These are phyloP conservation scores for Laodelphax striatellus DNA, from an alignment of 1,140 invertebrate genomes.

Conservation along the genomic window DNA sequence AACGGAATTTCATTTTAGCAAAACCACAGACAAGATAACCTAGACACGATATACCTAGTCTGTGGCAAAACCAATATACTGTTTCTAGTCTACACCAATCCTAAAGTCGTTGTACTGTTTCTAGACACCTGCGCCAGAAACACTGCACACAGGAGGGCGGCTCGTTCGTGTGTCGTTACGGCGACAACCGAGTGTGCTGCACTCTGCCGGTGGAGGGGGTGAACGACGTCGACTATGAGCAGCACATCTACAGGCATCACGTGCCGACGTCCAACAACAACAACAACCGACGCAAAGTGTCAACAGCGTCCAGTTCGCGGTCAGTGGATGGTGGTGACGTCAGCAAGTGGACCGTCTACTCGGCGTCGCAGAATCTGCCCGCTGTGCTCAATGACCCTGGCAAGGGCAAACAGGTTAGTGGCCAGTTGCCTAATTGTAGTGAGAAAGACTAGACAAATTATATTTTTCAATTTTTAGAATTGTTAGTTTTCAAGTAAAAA, in stretches of 20 bases:
- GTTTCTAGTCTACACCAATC: too few relatives aligned
- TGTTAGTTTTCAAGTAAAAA: too few relatives aligned
- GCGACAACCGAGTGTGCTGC: slow-evolving; percentile 74
- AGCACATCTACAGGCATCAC: slow-evolving; percentile 72
- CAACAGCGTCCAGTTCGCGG: slow-evolving; percentile 6
- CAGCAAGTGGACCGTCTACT: slow-evolving; percentile 63
- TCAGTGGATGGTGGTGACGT: slow-evolving; percentile 20
- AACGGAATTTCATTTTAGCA: too few relatives aligned
- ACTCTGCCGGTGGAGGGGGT: slow-evolving; percentile 80
- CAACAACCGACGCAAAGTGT: neutral
- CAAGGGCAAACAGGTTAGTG: slow-evolving; percentile 62
- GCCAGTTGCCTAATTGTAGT: neutral
- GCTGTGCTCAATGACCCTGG: slow-evolving; percentile 94
- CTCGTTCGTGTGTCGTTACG: slow-evolving; percentile 80
- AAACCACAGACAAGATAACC: too few relatives aligned
- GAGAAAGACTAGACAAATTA: too few relatives aligned
- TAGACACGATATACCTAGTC: too few relatives aligned
- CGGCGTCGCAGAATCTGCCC: slow-evolving; percentile 85
- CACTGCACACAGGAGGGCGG: slow-evolving; percentile 82
- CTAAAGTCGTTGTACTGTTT: too few relatives aligned
- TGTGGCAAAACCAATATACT: too few relatives aligned
- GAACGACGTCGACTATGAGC: slow-evolving; percentile 77
- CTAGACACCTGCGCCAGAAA: slow-evolving; percentile 63
- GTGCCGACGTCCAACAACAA: slow-evolving; percentile 15
- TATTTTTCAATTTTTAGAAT: too few relatives aligned